A percentile compares a stretch with the other conserved stretches of the same genome.
Evolutionary conservation across 2,888 invertebrate genomes (phyloP).

Genomic region (Heliconius ethilla): DNA sequence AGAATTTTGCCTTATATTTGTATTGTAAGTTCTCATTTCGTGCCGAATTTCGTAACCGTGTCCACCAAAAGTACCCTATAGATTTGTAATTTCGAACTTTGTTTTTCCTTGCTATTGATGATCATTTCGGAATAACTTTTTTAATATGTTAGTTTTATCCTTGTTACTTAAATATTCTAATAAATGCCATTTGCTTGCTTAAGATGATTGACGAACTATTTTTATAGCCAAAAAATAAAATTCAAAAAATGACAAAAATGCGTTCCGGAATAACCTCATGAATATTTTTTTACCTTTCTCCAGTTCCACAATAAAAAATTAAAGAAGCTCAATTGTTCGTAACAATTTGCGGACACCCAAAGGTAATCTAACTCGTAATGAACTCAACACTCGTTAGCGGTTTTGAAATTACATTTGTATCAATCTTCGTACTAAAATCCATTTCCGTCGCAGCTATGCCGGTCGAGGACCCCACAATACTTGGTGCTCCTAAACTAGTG

Average conservation of each 20-base stretch:
- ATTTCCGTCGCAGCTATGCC: slow-evolving; percentile 67
- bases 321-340: background rate
- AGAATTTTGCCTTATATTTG: no score
- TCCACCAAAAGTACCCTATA: no score
- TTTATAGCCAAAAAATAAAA: no score
- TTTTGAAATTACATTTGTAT: slow-evolving; percentile 12
- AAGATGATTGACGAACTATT: background rate
- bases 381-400: slow-evolving; percentile 16
- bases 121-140: background rate
- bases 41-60: no score
- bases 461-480: slow-evolving; percentile 60
- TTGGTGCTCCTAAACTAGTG: slow-evolving; percentile 61
- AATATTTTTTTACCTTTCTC: background rate
- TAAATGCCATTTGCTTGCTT: background rate
- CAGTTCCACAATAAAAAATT: background rate
- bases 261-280: no score
- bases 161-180: background rate
- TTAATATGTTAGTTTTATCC: no score
- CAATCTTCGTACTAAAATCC: slow-evolving; percentile 54
- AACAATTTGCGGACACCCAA: background rate
- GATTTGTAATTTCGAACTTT: no score
- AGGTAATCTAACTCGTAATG: slow-evolving; percentile 6
- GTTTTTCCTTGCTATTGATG: background rate
- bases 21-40: no score
- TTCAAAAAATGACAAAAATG: no score